phyloP scores from a whole-genome alignment of 2,113 vertebrate species.

The Oceanites oceanicus region DNA sequence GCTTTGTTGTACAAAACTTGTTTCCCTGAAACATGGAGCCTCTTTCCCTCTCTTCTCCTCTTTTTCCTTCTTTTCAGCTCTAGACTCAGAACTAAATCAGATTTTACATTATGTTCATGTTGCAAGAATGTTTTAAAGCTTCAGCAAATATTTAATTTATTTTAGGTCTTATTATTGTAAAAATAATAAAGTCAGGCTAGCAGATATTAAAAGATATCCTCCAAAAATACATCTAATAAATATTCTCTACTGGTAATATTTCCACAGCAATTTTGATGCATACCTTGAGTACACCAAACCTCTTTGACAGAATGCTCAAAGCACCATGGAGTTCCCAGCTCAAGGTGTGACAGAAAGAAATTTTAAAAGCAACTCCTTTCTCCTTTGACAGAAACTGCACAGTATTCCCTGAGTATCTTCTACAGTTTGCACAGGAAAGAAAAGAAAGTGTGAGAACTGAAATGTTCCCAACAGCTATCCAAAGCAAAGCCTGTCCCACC shows the following conservation, averaged over 20 bases:
- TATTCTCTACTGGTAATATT: background rate
- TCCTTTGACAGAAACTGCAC: background rate
- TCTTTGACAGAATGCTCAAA: slow-evolving; percentile 7
- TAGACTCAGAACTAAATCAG: background rate
- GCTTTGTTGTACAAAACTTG: background rate
- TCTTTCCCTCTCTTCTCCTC: background rate
- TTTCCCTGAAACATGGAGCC: background rate
- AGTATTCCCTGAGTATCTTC: background rate
- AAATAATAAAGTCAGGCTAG: slow-evolving; percentile 20
- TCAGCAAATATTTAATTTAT: background rate
- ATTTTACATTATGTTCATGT: slow-evolving; percentile 8
- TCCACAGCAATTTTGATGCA: background rate
- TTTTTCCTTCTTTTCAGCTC: background rate
- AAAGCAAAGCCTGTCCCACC: background rate
- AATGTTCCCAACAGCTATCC: background rate
- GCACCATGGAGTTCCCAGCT: background rate
- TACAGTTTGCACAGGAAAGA: background rate
- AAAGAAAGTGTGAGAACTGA: background rate
- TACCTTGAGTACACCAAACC: background rate
- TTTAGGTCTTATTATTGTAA: background rate
- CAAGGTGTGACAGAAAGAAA: background rate
- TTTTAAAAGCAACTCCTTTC: background rate
- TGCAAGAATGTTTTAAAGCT: background rate
- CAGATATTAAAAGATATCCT: slow-evolving; percentile 12
- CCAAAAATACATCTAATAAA: background rate